phyloP scores from a whole-genome alignment of 2,888 invertebrate species.

The Pachydiplax longipennis region DNA sequence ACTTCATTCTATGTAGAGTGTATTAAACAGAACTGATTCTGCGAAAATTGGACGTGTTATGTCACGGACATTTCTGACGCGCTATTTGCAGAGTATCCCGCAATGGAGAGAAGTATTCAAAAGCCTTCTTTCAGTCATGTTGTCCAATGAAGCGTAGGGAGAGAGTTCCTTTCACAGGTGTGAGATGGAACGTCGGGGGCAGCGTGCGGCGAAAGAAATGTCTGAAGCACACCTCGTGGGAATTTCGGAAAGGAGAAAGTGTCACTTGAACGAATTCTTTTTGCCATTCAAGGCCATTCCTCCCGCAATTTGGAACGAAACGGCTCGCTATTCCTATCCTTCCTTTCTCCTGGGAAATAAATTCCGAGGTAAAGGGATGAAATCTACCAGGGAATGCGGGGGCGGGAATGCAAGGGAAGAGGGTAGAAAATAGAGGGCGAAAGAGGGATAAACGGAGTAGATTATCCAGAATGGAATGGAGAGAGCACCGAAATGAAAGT shows the following conservation, averaged over 20 bases:
- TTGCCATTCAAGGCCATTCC: not conserved
- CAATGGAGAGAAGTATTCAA: no score
- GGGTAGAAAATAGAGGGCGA: not conserved
- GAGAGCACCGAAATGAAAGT: not conserved
- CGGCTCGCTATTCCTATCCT: not conserved
- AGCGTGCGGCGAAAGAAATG: not conserved
- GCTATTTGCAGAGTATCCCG: not conserved
- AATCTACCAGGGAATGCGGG: not conserved
- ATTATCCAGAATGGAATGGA: not conserved
- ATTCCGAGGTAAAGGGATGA: not conserved
- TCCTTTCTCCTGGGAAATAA: not conserved
- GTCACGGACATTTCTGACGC: not conserved
- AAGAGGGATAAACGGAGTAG: no score
- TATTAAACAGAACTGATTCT: not conserved
- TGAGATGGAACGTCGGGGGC: not conserved
- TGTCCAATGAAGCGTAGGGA: not conserved
- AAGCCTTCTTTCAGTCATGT: not conserved
- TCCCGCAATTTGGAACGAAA: not conserved
- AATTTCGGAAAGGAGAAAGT: not conserved
- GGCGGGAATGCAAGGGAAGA: not conserved
- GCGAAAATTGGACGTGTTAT: no score
- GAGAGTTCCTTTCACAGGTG: not conserved
- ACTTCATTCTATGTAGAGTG: no score
- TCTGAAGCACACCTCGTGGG: not conserved
- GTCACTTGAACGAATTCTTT: not conserved